Conservation (phyloP, 2,888 invertebrate species). For the Schizotus pectinicornis region DNA sequence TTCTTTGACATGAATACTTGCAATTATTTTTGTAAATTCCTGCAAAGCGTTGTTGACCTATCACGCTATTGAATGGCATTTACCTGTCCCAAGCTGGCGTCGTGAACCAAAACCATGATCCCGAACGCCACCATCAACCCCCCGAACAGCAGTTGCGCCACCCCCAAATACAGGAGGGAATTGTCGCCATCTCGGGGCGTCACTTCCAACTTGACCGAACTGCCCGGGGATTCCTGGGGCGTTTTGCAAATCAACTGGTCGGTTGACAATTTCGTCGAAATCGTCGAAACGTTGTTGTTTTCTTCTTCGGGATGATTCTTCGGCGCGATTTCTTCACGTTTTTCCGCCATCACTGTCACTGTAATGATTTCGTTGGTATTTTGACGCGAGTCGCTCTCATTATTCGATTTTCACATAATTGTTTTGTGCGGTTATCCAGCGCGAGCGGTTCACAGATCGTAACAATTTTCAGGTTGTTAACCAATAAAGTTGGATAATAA, state of each 20-base stretch:
- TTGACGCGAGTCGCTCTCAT: conserved; percentile 3
- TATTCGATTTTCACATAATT: conserved; percentile 17
- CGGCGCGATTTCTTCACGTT: background rate
- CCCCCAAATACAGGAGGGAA: conserved; percentile 62
- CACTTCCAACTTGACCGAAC: conserved; percentile 40
- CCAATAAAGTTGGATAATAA: background rate
- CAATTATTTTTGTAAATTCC: background rate
- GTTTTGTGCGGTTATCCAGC: conserved; percentile 6
- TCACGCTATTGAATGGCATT: conserved; percentile 22
- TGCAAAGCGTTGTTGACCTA: background rate
- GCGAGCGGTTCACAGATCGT: conserved; percentile 5
- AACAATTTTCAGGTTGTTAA: background rate
- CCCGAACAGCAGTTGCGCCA: conserved; percentile 69
- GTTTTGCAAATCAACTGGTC: conserved; percentile 66
- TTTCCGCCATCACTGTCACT: conserved; percentile 9
- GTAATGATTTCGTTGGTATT: background rate
- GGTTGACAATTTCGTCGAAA: conserved; percentile 58
- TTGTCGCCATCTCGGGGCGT: conserved; percentile 28
- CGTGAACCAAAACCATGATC: conserved; percentile 67
- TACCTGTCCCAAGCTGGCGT: conserved; percentile 60
- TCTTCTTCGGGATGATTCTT: conserved; percentile 1
- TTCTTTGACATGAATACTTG: too few species aligned
- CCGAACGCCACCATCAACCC: conserved; percentile 69
- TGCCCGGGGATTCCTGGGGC: conserved; percentile 55
- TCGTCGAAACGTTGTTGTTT: conserved; percentile 29